These are phyloP conservation scores for Strix occidentalis DNA, from an alignment of 2,797 vertebrate genomes.

Conservation along the genomic window DNA sequence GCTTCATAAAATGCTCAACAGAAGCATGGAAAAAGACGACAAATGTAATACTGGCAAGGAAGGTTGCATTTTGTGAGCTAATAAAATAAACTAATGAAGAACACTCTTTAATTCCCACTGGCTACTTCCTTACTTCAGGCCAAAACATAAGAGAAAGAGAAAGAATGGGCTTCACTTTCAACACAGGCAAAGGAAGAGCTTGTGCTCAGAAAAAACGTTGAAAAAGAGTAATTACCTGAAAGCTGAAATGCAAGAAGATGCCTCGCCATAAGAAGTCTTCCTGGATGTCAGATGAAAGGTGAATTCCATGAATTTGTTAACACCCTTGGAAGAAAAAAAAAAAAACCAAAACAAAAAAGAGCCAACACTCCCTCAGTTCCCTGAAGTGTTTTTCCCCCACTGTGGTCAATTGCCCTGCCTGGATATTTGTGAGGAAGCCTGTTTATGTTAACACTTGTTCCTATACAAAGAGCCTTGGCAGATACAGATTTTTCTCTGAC, in stretches of 20 bases:
- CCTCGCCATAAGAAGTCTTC: background rate
- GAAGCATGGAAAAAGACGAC: background rate
- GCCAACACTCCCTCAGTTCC: background rate
- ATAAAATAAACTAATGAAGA: constrained; percentile 10
- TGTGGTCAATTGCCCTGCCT: background rate
- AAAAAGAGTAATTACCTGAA: background rate
- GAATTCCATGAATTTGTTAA: background rate
- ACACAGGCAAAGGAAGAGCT: background rate
- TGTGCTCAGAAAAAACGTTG: background rate
- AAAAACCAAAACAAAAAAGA: too few relatives aligned
- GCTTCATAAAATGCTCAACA: background rate
- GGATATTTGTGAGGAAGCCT: background rate
- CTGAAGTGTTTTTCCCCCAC: background rate
- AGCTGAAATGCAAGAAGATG: background rate
- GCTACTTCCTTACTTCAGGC: background rate
- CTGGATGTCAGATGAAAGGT: background rate
- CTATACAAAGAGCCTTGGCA: background rate
- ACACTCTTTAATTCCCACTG: background rate
- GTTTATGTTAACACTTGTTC: background rate
- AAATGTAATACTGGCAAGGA: background rate
- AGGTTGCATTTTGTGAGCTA: background rate
- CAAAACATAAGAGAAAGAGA: background rate
- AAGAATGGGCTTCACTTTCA: background rate
- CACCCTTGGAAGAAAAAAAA: background rate
- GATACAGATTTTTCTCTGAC: background rate